Percentiles rank a stretch among this genome's conserved stretches.
Conservation (phyloP, 2,113 vertebrate species). For the Syrrhaptes paradoxus region DNA sequence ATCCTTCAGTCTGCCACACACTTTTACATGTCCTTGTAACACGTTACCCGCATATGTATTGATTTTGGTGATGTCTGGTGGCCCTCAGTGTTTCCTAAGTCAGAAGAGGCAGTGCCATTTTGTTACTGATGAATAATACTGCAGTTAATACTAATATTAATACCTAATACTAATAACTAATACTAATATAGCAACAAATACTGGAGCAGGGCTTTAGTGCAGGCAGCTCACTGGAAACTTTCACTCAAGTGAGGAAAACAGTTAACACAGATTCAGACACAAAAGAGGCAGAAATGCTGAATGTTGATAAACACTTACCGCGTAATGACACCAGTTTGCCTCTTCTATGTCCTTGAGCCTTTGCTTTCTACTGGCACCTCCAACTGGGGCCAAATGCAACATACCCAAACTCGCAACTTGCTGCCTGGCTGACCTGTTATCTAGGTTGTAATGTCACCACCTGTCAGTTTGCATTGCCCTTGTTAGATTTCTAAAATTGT, state of each 20-base stretch:
- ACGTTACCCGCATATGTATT: neutral
- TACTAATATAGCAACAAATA: neutral
- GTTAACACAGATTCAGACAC: neutral
- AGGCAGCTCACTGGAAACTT: neutral
- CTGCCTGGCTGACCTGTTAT: neutral
- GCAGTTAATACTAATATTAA: neutral
- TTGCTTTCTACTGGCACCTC: neutral
- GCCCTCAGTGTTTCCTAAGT: neutral
- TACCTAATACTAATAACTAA: neutral
- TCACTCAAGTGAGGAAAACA: neutral
- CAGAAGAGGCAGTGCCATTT: neutral
- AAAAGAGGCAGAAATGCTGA: neutral
- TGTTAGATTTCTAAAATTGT: slow-evolving; percentile 47
- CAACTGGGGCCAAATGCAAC: neutral
- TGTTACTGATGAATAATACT: neutral
- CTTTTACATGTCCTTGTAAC: neutral
- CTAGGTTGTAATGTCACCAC: neutral
- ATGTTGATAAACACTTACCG: neutral
- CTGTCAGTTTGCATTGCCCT: neutral
- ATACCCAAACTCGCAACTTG: neutral
- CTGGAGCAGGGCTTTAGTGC: neutral
- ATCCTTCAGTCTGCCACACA: neutral
- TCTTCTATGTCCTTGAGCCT: neutral
- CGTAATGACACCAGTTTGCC: rapidly evolving
- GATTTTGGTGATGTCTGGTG: neutral